Conservation (phyloP, 2,888 invertebrate genomes). For the Automeris io region DNA sequence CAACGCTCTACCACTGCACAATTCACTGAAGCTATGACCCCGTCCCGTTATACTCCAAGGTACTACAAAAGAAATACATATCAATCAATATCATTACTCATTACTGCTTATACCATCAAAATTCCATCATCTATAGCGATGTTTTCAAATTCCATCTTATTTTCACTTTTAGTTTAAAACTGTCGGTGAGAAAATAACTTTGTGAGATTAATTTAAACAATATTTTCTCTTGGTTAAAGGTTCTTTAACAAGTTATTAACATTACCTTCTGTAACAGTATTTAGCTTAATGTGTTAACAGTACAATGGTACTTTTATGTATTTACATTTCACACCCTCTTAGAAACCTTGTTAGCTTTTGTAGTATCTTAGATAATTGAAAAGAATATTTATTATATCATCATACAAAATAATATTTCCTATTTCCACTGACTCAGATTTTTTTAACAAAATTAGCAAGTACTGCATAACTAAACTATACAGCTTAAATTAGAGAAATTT, state of each 20-base stretch:
- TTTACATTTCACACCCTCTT: constrained; percentile 12
- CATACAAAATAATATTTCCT: constrained; percentile 16
- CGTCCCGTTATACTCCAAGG: constrained; percentile 71
- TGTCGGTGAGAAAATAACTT: constrained; percentile 32
- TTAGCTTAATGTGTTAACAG: constrained; percentile 3
- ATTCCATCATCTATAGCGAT: constrained; percentile 18
- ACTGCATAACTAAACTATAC: constrained; percentile 29
- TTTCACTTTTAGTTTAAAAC: constrained; percentile 32
- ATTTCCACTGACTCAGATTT: constrained; percentile 24
- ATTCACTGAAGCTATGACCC: constrained; percentile 70
- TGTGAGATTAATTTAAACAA: neutral
- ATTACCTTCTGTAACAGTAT: neutral
- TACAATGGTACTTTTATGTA: constrained; percentile 12
- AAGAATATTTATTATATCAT: constrained; percentile 14
- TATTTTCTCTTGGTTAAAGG: constrained; percentile 11
- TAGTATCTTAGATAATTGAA: constrained; percentile 54
- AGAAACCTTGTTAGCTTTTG: constrained; percentile 44
- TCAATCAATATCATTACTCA: constrained; percentile 27
- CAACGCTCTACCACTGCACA: constrained; percentile 71
- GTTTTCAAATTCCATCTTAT: constrained; percentile 23
- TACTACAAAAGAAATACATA: constrained; percentile 66
- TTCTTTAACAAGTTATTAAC: constrained; percentile 6
- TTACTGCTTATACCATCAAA: constrained; percentile 34
- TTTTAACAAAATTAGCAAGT: neutral
- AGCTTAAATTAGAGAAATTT: constrained; percentile 68